These are phyloP conservation scores for Andrena bucephala DNA, from an alignment of 2,888 invertebrate species.

Conservation along the genomic window DNA sequence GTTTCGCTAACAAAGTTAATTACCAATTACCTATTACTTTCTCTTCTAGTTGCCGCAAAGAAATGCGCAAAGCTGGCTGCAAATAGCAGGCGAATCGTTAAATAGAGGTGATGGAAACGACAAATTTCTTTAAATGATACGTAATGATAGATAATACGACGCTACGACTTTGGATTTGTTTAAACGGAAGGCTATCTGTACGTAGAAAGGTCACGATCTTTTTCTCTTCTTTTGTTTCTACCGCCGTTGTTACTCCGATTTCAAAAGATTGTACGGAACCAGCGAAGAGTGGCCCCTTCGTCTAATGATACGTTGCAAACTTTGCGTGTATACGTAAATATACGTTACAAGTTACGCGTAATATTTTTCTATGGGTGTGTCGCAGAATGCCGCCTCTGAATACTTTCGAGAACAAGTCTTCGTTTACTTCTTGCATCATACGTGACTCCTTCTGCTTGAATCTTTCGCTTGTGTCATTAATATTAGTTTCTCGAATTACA, in stretches of 20 bases:
- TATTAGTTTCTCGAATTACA: neutral
- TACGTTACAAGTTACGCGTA: neutral
- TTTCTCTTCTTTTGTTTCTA: neutral
- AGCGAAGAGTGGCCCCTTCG: neutral
- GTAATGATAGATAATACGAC: constrained; percentile 2
- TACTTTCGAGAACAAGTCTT: constrained; percentile 17
- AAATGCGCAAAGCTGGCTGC: constrained; percentile 13
- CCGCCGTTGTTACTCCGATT: constrained; percentile 1
- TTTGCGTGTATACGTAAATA: neutral
- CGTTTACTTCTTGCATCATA: neutral
- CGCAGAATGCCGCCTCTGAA: constrained; percentile 19
- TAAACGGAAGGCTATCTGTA: constrained; percentile 15
- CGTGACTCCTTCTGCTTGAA: neutral
- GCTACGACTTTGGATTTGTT: too few species aligned
- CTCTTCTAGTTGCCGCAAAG: constrained; percentile 16
- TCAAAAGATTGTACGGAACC: neutral
- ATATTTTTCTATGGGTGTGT: constrained; percentile 47
- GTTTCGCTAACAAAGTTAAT: neutral
- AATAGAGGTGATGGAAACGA: neutral
- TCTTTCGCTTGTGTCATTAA: neutral
- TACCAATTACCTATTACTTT: constrained; percentile 26
- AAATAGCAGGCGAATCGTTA: neutral
- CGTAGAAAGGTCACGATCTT: constrained; percentile 7
- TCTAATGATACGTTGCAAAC: constrained; percentile 18
- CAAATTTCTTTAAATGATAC: constrained; percentile 10